Percentiles rank a stretch among this genome's conserved stretches.
Conservation (phyloP, 2,888 invertebrate species). For the Oegoconia quadripuncta region DNA sequence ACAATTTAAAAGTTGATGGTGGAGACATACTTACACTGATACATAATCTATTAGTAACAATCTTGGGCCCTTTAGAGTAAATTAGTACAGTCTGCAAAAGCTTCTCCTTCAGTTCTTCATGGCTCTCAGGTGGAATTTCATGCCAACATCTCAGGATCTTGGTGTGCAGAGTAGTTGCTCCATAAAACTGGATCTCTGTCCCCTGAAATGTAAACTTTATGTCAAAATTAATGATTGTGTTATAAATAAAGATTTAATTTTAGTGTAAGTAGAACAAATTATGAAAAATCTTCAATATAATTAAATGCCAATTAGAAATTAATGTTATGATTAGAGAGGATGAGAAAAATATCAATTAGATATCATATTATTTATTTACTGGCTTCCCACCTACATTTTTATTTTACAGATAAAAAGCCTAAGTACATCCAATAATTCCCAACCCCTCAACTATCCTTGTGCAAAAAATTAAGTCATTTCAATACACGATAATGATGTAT, state of each 20-base stretch:
- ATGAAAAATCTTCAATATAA: slow-evolving; percentile 9
- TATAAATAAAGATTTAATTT: too few relatives aligned
- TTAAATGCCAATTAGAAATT: slow-evolving; percentile 1
- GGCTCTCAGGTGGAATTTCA: slow-evolving; percentile 90
- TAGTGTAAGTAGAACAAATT: too few relatives aligned
- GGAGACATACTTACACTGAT: slow-evolving; percentile 93
- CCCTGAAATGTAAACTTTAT: slow-evolving; percentile 74
- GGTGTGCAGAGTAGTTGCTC: slow-evolving; percentile 92
- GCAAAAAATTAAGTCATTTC: too few relatives aligned
- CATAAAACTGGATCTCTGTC: slow-evolving; percentile 95
- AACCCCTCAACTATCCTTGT: too few relatives aligned
- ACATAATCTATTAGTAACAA: slow-evolving; percentile 91
- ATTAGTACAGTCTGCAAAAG: slow-evolving; percentile 87
- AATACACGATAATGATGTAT: too few relatives aligned
- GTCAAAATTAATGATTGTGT: slow-evolving; percentile 5
- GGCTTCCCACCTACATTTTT: too few relatives aligned
- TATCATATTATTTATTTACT: too few relatives aligned
- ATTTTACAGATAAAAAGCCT: too few relatives aligned
- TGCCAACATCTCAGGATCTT: slow-evolving; percentile 93
- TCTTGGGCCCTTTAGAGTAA: slow-evolving; percentile 89
- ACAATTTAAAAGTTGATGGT: too few relatives aligned
- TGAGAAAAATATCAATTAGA: too few relatives aligned
- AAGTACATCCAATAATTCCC: too few relatives aligned
- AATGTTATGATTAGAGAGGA: too few relatives aligned
- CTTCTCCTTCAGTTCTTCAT: slow-evolving; percentile 86